Conservation (phyloP, 2,113 vertebrate genomes). For the Gobio gobio region DNA sequence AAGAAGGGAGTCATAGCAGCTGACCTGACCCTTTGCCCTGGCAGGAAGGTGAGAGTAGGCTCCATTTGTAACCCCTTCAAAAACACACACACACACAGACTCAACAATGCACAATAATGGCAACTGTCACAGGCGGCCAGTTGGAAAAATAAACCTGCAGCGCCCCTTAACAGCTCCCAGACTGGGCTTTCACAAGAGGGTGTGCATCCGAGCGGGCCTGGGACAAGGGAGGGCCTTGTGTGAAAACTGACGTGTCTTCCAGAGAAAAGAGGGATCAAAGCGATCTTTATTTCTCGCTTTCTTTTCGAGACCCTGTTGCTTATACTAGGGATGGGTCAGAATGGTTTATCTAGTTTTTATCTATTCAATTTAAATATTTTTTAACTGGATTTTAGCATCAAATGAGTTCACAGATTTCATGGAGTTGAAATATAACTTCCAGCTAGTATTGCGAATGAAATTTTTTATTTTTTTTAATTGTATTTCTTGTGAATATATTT, state of each 20-base stretch:
- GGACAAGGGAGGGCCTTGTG: slow-evolving; percentile 86
- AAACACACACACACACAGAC: slow-evolving; percentile 53
- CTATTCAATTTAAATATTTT: not conserved
- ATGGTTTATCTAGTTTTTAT: not conserved
- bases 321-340: not conserved
- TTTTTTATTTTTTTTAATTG: too few relatives aligned
- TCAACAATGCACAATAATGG: slow-evolving; percentile 92
- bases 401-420: not conserved
- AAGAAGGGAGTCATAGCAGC: slow-evolving; percentile 55
- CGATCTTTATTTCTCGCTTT: slow-evolving; percentile 74
- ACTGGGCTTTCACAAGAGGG: slow-evolving; percentile 73
- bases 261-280: slow-evolving; percentile 74
- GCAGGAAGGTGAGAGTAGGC: slow-evolving; percentile 83
- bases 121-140: slow-evolving; percentile 84
- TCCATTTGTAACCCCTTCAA: slow-evolving; percentile 80
- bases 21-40: slow-evolving; percentile 76
- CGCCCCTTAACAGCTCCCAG: slow-evolving; percentile 83
- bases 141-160: slow-evolving; percentile 83
- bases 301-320: slow-evolving; percentile 49
- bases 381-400: not conserved
- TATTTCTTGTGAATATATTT: not conserved
- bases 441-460: not conserved
- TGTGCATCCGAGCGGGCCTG: slow-evolving; percentile 71
- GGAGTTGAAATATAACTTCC: not conserved
- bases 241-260: slow-evolving; percentile 81